phyloP scores from a whole-genome alignment of 2,113 vertebrate genomes.

The Lepidothrix coronata region DNA sequence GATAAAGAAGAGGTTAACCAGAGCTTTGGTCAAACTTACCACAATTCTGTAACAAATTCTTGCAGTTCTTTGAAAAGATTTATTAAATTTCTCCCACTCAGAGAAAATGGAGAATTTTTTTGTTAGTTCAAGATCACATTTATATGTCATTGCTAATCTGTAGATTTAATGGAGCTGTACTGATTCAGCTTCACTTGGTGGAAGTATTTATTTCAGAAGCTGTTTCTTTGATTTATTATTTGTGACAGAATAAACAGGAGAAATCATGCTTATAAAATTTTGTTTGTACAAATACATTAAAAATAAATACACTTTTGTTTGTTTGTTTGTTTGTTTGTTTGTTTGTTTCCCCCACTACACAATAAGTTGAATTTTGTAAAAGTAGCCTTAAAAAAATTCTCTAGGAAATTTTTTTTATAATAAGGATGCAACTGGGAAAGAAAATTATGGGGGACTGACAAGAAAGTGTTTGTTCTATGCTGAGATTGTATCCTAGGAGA shows the following conservation, averaged over 20 bases:
- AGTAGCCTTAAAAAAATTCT: not conserved
- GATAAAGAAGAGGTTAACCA: not conserved
- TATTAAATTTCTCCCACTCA: not conserved
- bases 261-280: not conserved
- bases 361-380: not conserved
- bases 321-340: not conserved
- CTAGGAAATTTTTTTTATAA: not conserved
- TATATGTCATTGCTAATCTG: not conserved
- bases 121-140: not conserved
- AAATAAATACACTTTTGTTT: not conserved
- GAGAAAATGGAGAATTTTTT: not conserved
- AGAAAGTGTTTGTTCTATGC: not conserved
- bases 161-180: not conserved
- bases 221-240: not conserved
- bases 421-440: not conserved
- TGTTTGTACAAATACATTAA: not conserved
- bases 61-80: not conserved
- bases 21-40: not conserved
- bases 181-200: not conserved
- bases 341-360: rapidly evolving
- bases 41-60: not conserved
- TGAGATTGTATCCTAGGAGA: not conserved
- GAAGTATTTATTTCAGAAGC: not conserved
- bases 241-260: not conserved
- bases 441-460: not conserved